Base-by-base conservation (phyloP, 1,140 invertebrate genomes). In the Apocrypta bakeri region DNA sequence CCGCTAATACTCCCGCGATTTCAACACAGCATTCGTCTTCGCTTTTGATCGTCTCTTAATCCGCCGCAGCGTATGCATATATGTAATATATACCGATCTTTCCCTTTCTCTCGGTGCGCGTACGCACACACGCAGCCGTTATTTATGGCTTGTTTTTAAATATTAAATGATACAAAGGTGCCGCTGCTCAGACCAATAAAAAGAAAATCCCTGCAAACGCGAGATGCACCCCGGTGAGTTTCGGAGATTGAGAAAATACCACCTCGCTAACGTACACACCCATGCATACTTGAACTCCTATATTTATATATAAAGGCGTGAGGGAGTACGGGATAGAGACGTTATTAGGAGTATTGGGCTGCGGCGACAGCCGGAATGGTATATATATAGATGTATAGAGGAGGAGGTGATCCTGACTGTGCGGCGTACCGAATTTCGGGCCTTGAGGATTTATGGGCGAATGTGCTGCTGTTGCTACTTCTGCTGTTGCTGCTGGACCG, bases 81-180 rank as follows among this genome's bases (percentile, higher is more conserved):
- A 9, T 37, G 33, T 37, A 37, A 37, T 37, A 37, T 37, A 37
- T 37, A 37, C 9, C 9, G 14, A 17, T 48, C 17, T 17, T 17
- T 66, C 63, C 25, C 24, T 29, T n/a, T n/a, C 61, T 1, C n/a
- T 64, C 61, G 61, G 24, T 64, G 11, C 61, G 61, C 63, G 63
- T 25, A 27, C 63, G 63, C 90, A 89, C 88, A 89, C 90, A 88
- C 78, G 85, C 87, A 87, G 77, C 85, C 87, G 88, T 90, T 91
- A 92, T 92, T 92, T 91, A 92, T 91, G 88, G 90, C 90, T 91
- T 92, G 91, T 92, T 92, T 92, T 92, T 91, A 91, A 92, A 92
- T 91, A 92, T 92, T 92, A 92, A 90, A 89, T 89, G 88, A 89
- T 89, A 89, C 88, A 90, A 90, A 90, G 89, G 88, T 84, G 85